Evolutionary conservation across 2,888 invertebrate genomes (phyloP).

Genomic region (Pyrochroa serraticornis): DNA sequence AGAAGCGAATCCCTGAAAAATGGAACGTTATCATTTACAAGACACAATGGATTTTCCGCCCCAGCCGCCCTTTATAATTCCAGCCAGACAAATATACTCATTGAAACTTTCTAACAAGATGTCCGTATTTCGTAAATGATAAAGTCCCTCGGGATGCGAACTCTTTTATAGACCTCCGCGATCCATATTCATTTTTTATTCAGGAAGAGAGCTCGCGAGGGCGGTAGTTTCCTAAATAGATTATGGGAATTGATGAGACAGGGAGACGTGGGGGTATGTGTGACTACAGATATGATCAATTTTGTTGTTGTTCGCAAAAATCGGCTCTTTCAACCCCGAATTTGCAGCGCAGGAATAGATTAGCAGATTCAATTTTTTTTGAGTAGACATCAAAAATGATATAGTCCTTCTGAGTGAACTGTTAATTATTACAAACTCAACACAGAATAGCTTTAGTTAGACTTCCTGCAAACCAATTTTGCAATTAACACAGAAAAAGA

Average conservation of each 20-base stretch:
- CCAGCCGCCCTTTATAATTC: constrained; percentile 13
- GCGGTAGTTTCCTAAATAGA: constrained; percentile 30
- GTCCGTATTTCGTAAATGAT: constrained; percentile 21
- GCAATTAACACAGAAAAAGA: no score
- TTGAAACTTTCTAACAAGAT: constrained; percentile 30
- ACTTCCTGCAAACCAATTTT: no score
- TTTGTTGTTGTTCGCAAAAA: constrained; percentile 22
- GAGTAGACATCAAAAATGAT: no score
- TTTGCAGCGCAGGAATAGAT: no score
- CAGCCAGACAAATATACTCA: constrained; percentile 25
- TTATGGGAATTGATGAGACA: constrained; percentile 32
- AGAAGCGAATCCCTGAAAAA: constrained; percentile 9
- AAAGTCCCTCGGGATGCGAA: constrained; percentile 24
- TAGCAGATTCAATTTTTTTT: no score
- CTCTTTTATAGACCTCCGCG: constrained; percentile 27
- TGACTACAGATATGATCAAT: constrained; percentile 31
- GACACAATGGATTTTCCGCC: constrained; percentile 16
- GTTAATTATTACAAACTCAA: no score
- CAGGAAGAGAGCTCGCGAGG: constrained; percentile 10
- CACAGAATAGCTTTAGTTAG: no score
- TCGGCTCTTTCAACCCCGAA: no score
- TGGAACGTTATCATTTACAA: constrained; percentile 25
- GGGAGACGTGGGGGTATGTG: constrained; percentile 20
- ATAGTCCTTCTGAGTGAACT: no score
- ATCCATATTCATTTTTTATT: constrained; percentile 35